These are phyloP conservation scores for Nerophis lumbriciformis DNA, from an alignment of 2,113 vertebrate genomes.

Conservation along the genomic window DNA sequence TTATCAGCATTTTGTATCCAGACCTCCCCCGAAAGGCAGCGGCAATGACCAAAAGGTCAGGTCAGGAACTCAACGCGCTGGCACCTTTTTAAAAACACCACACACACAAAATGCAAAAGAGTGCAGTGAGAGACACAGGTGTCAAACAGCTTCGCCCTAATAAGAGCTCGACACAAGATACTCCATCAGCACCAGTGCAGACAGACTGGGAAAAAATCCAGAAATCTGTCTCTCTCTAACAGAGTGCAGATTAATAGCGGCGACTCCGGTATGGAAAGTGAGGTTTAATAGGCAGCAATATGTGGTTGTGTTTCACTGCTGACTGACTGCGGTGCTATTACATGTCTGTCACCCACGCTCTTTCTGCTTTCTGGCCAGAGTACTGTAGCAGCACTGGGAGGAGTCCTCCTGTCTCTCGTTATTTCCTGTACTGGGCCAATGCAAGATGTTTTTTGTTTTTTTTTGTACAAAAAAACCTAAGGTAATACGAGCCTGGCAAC, in stretches of 20 bases:
- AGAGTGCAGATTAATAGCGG: constrained; percentile 32
- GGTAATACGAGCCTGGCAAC: constrained; percentile 52
- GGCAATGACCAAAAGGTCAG: constrained; percentile 51
- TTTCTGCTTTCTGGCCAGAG: constrained; percentile 27
- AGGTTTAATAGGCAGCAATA: constrained; percentile 29
- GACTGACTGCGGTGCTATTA: constrained; percentile 13
- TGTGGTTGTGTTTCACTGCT: constrained; percentile 23
- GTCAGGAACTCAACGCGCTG: constrained; percentile 53
- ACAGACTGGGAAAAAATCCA: constrained; percentile 25
- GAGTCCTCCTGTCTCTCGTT: constrained; percentile 57
- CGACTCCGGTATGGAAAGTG: constrained; percentile 46
- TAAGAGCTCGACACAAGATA: constrained; percentile 15
- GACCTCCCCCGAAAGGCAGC: constrained; percentile 41
- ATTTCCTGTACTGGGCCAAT: constrained; percentile 62
- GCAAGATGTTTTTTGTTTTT: constrained; percentile 36
- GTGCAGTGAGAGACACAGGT: constrained; percentile 12
- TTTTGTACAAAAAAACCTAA: constrained; percentile 25
- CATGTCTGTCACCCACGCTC: constrained; percentile 5
- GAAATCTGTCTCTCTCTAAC: constrained; percentile 13
- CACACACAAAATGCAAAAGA: constrained; percentile 17
- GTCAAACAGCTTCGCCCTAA: constrained; percentile 9
- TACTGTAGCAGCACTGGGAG: constrained; percentile 50
- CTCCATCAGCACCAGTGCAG: constrained; percentile 23
- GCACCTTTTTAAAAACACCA: constrained; percentile 56
- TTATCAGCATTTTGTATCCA: constrained; percentile 23